Evolutionary conservation across 2,888 invertebrate species (phyloP).

Genomic region (Pollenia amentaria): DNA sequence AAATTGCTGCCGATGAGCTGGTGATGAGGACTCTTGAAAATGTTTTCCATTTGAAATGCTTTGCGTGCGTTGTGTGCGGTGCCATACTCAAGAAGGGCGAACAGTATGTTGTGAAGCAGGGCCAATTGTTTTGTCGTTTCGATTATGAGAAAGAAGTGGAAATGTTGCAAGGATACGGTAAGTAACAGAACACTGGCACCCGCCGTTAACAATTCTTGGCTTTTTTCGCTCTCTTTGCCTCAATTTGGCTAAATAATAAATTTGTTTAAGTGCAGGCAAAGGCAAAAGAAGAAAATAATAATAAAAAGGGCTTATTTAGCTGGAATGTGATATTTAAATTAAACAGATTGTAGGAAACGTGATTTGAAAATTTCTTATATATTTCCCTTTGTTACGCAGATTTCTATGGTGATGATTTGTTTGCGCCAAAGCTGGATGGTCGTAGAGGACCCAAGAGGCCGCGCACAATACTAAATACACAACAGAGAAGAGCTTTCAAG

Average conservation of each 20-base stretch:
- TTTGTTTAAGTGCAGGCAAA: slow-evolving; percentile 39
- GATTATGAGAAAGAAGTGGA: slow-evolving; percentile 93
- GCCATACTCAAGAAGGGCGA: slow-evolving; percentile 91
- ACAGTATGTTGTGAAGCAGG: slow-evolving; percentile 91
- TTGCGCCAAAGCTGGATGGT: slow-evolving; percentile 87
- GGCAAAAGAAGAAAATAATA: slow-evolving; percentile 14
- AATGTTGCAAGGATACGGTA: slow-evolving; percentile 88
- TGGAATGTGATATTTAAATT: slow-evolving; percentile 61
- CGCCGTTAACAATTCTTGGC: neutral
- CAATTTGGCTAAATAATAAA: slow-evolving; percentile 45
- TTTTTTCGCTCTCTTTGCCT: neutral
- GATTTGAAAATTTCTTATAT: slow-evolving; percentile 42
- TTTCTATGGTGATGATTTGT: slow-evolving; percentile 87
- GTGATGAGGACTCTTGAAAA: slow-evolving; percentile 91
- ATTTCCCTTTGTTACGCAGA: slow-evolving; percentile 80
- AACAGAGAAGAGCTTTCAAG: slow-evolving; percentile 93
- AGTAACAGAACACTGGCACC: slow-evolving; percentile 50
- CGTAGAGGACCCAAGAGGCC: slow-evolving; percentile 92
- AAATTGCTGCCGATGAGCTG: slow-evolving; percentile 90
- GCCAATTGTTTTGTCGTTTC: slow-evolving; percentile 91
- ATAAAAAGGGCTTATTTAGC: slow-evolving; percentile 28
- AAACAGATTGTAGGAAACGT: slow-evolving; percentile 39
- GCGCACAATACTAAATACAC: slow-evolving; percentile 92
- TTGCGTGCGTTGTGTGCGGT: slow-evolving; percentile 91
- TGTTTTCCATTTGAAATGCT: slow-evolving; percentile 92